Conservation (phyloP, 1,140 invertebrate species). For the Sesamia nonagrioides region DNA sequence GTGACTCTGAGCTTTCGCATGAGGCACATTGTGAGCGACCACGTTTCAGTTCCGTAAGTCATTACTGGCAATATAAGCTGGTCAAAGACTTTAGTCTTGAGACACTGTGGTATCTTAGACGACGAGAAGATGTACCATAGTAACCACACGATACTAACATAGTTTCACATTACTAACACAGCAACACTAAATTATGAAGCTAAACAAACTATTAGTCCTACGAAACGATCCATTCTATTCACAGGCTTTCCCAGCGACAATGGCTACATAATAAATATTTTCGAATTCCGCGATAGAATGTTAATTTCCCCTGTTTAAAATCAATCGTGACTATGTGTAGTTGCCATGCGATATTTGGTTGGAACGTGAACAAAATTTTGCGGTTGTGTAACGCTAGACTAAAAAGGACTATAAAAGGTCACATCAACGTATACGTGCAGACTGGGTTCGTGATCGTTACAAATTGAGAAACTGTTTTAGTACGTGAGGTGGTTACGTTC, state of each 20-base stretch:
- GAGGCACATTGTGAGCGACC: no score
- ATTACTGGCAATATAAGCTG: no score
- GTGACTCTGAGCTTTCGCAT: no score
- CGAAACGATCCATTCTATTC: slow-evolving; percentile 42
- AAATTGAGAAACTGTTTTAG: slow-evolving; percentile 44
- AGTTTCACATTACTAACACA: no score
- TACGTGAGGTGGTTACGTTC: slow-evolving; percentile 15
- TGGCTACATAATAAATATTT: slow-evolving; percentile 50
- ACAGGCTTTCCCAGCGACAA: slow-evolving; percentile 54
- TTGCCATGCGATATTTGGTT: slow-evolving; percentile 50
- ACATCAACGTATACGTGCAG: slow-evolving; percentile 42
- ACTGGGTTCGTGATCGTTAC: slow-evolving; percentile 47
- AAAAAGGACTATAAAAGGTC: slow-evolving; percentile 59
- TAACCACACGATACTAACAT: no score
- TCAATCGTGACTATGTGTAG: slow-evolving; percentile 5
- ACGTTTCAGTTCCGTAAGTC: no score
- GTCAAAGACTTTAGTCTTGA: no score
- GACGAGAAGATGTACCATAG: no score
- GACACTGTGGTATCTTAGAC: no score
- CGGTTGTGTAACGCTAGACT: slow-evolving; percentile 52
- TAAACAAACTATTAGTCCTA: background rate
- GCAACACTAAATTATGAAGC: no score
- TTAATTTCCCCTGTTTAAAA: slow-evolving; percentile 55
- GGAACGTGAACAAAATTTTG: slow-evolving; percentile 61
- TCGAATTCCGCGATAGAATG: slow-evolving; percentile 59